Evolutionary conservation across 2,797 vertebrate species (phyloP).

Genomic region (Sebastes paucispinis): DNA sequence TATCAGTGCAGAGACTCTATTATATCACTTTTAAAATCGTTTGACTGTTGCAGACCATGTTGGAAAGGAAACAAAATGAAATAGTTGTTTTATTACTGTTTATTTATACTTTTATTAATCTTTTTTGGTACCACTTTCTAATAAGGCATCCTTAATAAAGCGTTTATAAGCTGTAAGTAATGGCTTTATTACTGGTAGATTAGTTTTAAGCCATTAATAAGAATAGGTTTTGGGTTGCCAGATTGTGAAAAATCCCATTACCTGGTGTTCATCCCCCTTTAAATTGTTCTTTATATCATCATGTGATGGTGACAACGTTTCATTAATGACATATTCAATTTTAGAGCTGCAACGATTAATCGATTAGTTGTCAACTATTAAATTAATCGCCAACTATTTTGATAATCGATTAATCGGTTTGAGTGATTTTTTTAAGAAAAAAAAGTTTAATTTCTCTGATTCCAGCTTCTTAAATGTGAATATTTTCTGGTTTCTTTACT

Average conservation of each 20-base stretch:
- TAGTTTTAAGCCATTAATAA: background rate
- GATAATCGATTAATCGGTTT: too few species aligned
- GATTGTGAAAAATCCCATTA: background rate
- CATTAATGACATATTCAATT: background rate
- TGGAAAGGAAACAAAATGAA: background rate
- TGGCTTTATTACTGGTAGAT: background rate
- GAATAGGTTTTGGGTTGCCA: background rate
- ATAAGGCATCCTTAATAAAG: background rate
- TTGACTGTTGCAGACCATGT: background rate
- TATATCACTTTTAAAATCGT: background rate
- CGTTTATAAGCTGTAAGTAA: background rate
- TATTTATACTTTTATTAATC: background rate
- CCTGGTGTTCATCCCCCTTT: background rate
- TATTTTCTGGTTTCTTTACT: too few species aligned
- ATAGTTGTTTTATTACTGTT: background rate
- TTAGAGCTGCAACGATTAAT: too few species aligned
- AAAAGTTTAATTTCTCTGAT: too few species aligned
- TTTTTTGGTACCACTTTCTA: background rate
- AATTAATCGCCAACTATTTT: too few species aligned
- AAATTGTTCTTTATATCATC: background rate
- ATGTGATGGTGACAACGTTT: background rate
- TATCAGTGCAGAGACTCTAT: background rate
- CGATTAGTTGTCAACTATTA: too few species aligned
- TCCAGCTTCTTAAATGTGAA: too few species aligned
- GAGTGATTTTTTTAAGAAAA: too few species aligned